Base-by-base conservation (phyloP, 2,888 invertebrate species). In the Callyntrura sp. region DNA sequence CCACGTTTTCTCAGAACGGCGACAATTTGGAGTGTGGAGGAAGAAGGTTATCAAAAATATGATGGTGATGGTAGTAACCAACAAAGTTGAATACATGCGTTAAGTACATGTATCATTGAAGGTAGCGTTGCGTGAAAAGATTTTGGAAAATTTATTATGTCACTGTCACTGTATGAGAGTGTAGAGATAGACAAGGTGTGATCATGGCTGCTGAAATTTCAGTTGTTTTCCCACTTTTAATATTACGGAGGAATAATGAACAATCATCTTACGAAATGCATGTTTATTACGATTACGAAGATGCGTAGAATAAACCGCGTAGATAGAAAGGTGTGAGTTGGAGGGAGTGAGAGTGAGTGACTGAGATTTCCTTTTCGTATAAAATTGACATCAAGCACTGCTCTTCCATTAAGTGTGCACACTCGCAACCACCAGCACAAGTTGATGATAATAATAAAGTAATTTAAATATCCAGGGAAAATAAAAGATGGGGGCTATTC, bases 331-430 rank as follows among this genome's bases (percentile, higher is more conserved):
- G 55, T 79, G 79, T 79, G 57, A 55, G 79, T 17, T 14, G 35
- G 35, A 35, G 35, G 5, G 11, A 62, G 70, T 68, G 70, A n/a
- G n/a, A 70, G 78, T 70, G 85, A 79, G 79, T 85, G 85, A 85
- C 73, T 85, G 85, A 85, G 85, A 86, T 79, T 86, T 86, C 86
- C 86, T 86, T 57, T 79, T 51, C 62, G 43, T 65, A 25, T 35
- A 25, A 23, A 73, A 78, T 62, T 78, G 76, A 62, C 62, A 70
- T 73, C 11, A 20, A 79, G 79, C 57, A 79, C 51, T 73, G 48
- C 45, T 48, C 48, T 48, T 73, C 9, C 14, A 28, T 5, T 35
- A 23, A 62, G 17, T 35, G 6, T 73, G 4, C n/a, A n/a, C n/a
- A n/a, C n/a, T n/a, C n/a, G n/a, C n/a, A n/a, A n/a, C n/a, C 11